phyloP scores from a whole-genome alignment of 2,888 invertebrate species.

The Watsonalla cultraria region DNA sequence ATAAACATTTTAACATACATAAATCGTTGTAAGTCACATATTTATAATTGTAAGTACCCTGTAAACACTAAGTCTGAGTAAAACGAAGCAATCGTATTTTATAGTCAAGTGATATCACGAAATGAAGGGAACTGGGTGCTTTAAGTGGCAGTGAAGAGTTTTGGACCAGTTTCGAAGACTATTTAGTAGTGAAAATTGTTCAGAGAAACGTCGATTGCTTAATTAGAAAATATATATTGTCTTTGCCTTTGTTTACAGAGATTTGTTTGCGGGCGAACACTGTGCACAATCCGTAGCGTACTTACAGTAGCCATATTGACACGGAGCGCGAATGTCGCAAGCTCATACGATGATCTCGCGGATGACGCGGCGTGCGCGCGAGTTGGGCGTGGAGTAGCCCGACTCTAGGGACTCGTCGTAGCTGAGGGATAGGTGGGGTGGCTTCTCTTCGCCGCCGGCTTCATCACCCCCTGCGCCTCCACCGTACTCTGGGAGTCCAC shows the following conservation, averaged over 20 bases:
- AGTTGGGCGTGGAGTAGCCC: slow-evolving; percentile 96
- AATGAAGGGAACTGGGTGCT: not conserved
- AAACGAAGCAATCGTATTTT: not conserved
- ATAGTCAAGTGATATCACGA: not conserved
- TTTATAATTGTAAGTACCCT: not conserved
- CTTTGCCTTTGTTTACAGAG: slow-evolving; percentile 5
- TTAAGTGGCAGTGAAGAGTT: not conserved
- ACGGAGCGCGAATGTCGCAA: not conserved
- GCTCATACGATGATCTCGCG: slow-evolving; percentile 94
- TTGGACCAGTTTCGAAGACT: not conserved
- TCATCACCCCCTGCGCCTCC: slow-evolving; percentile 81
- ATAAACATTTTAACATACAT: not conserved
- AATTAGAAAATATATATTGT: not conserved
- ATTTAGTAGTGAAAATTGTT: not conserved
- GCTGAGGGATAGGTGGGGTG: slow-evolving; percentile 91
- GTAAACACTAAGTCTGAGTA: slow-evolving; percentile 1
- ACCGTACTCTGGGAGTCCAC: slow-evolving; percentile 90
- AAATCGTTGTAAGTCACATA: not conserved
- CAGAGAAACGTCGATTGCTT: not conserved
- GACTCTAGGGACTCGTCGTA: slow-evolving; percentile 96
- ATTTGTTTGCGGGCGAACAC: not conserved
- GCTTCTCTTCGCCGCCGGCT: slow-evolving; percentile 89
- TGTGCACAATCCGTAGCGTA: not conserved
- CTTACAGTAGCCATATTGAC: not conserved
- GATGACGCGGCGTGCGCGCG: slow-evolving; percentile 93